Conservation (phyloP, 1,140 invertebrate species). For the Drosophila pectinifera region DNA sequence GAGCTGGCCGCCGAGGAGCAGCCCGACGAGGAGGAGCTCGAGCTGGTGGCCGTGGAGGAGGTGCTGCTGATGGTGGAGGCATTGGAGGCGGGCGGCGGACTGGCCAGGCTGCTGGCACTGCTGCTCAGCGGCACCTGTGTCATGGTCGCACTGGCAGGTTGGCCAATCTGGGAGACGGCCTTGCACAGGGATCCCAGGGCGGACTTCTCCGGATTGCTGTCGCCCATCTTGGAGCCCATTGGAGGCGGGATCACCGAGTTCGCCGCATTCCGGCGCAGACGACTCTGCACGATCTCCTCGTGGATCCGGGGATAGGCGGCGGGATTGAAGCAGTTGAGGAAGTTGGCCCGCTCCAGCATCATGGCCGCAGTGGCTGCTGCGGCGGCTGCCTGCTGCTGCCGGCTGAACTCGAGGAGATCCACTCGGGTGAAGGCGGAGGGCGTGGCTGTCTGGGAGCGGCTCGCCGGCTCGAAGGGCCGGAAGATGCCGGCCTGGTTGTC, state of each 20-base stretch:
- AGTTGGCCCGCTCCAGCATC: slow-evolving; percentile 83
- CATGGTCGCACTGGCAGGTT: slow-evolving; percentile 47
- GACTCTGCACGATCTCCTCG: slow-evolving; percentile 81
- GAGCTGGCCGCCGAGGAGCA: slow-evolving; percentile 80
- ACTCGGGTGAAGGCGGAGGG: slow-evolving; percentile 82
- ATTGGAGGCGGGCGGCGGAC: slow-evolving; percentile 73
- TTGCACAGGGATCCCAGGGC: slow-evolving; percentile 87
- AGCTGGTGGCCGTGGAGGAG: slow-evolving; percentile 49
- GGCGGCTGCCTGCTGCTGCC: slow-evolving; percentile 77
- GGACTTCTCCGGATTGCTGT: slow-evolving; percentile 61
- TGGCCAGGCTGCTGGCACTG: slow-evolving; percentile 73
- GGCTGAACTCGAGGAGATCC: slow-evolving; percentile 79
- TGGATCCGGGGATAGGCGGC: slow-evolving; percentile 84
- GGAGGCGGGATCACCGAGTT: slow-evolving; percentile 51
- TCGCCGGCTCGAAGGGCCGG: slow-evolving; percentile 76
- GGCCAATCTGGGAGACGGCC: slow-evolving; percentile 88
- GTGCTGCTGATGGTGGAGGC: slow-evolving; percentile 68
- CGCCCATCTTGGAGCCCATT: slow-evolving; percentile 39
- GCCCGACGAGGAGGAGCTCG: slow-evolving; percentile 61
- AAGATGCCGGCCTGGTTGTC: slow-evolving; percentile 65
- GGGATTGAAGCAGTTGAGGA: slow-evolving; percentile 83
- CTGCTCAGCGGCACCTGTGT: slow-evolving; percentile 31
- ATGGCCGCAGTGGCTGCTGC: slow-evolving; percentile 80
- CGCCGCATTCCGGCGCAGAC: slow-evolving; percentile 60
- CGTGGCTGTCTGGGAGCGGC: slow-evolving; percentile 55